Conservation (phyloP, 30 jellyfish, hydroid and myxozoan genomes). For the Cassiopea xamachana region DNA sequence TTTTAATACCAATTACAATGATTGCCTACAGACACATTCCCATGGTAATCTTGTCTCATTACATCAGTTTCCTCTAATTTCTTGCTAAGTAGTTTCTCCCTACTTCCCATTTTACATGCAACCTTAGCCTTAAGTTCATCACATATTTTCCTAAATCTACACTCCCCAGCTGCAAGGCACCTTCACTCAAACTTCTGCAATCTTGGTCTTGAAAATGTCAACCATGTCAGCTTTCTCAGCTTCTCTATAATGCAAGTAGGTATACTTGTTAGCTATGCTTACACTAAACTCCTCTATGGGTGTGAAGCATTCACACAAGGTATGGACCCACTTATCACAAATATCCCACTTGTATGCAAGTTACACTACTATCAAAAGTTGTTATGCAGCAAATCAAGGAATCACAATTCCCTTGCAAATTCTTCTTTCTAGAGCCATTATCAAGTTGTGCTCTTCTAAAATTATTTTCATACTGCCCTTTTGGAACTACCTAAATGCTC, state of each 20-base stretch:
- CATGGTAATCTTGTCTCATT: too few relatives aligned
- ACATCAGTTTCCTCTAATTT: too few relatives aligned
- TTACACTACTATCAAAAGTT: conserved; percentile 6
- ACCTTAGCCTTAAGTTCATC: conserved; percentile 38
- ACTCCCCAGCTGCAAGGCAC: conserved; percentile 19
- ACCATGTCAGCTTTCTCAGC: conserved; percentile 4
- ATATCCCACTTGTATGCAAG: conserved; percentile 25
- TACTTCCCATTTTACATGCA: conserved; percentile 12
- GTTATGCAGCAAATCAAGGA: conserved; percentile 31
- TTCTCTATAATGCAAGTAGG: conserved; percentile 33
- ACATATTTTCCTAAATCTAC: neutral
- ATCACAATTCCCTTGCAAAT: neutral
- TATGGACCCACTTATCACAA: conserved; percentile 32
- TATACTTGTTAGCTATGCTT: neutral
- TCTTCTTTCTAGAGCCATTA: neutral
- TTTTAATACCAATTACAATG: too few relatives aligned
- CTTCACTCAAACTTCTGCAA: conserved; percentile 14
- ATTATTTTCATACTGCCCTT: conserved; percentile 18
- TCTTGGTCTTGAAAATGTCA: conserved; percentile 29
- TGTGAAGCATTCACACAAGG: conserved; percentile 26
- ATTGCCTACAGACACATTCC: too few relatives aligned
- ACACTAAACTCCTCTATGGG: conserved; percentile 18
- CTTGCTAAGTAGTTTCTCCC: neutral
- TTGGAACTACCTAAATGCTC: conserved; percentile 26
- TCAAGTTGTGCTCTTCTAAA: conserved; percentile 12